Evolutionary conservation across 2,888 invertebrate genomes (phyloP).

Genomic region (Eustalomyia histrio): DNA sequence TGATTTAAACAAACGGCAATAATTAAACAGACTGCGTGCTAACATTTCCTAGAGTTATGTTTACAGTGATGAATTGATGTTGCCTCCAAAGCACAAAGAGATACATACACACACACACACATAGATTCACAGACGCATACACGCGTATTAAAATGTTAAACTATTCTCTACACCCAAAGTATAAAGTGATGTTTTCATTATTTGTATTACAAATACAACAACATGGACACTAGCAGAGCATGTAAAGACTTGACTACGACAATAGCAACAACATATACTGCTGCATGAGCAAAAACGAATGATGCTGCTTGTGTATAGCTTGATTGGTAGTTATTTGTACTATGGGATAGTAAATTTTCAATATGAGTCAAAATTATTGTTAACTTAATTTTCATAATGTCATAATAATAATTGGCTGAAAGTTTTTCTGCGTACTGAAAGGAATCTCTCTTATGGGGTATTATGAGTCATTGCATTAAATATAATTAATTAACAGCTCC

Average conservation of each 20-base stretch:
- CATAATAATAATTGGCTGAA: too few relatives aligned
- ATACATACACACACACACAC: not conserved
- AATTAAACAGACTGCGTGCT: constrained; percentile 53
- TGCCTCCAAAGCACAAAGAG: constrained; percentile 10
- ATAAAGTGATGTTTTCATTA: constrained; percentile 39
- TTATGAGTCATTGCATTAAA: too few relatives aligned
- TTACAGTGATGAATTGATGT: constrained; percentile 56
- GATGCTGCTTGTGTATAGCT: constrained; percentile 22
- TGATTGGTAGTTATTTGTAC: not conserved
- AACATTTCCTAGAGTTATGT: constrained; percentile 58
- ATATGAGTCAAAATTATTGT: too few relatives aligned
- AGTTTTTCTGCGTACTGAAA: too few relatives aligned
- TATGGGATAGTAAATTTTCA: not conserved
- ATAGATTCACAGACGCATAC: not conserved
- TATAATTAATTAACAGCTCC: too few relatives aligned
- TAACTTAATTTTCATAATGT: too few relatives aligned
- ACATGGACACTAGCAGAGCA: constrained; percentile 19
- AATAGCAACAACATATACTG: constrained; percentile 30
- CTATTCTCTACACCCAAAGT: not conserved
- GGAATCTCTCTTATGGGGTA: too few relatives aligned
- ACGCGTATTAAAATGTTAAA: not conserved
- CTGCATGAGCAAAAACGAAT: constrained; percentile 16
- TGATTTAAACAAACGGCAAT: constrained; percentile 53
- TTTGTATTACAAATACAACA: constrained; percentile 49
- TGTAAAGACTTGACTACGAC: constrained; percentile 38